Percentiles rank a stretch among this genome's conserved stretches.
Conservation (phyloP, 2,888 invertebrate genomes). For the Salticus scenicus region DNA sequence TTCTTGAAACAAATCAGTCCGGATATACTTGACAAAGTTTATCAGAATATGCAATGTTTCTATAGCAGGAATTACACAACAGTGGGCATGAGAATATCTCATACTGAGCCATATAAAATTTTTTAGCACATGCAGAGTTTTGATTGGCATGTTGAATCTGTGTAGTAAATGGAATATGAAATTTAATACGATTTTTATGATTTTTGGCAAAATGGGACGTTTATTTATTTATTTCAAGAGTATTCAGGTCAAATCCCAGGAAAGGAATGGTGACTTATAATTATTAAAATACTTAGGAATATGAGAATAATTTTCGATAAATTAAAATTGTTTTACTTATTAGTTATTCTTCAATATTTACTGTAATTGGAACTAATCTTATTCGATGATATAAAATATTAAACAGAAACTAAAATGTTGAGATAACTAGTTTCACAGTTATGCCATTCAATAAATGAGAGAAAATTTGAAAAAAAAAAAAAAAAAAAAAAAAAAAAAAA, state of each 20-base stretch:
- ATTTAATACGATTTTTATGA: conserved; percentile 13
- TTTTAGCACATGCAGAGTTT: neutral
- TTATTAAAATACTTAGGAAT: neutral
- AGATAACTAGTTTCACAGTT: too few relatives aligned
- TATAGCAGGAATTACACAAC: neutral
- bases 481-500: too few relatives aligned
- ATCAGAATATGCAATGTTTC: neutral
- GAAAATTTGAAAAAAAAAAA: too few relatives aligned
- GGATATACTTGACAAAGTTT: neutral
- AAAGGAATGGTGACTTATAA: neutral
- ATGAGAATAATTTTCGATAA: too few relatives aligned
- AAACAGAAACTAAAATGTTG: too few relatives aligned
- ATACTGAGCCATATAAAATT: neutral
- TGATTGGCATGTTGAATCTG: neutral
- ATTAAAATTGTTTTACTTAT: too few relatives aligned
- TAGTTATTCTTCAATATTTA: too few relatives aligned
- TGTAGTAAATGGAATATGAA: neutral
- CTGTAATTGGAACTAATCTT: too few relatives aligned
- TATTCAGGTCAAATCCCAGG: conserved; percentile 34
- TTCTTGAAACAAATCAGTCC: neutral
- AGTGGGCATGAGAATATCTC: neutral
- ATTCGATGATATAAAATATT: too few relatives aligned
- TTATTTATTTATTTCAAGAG: conserved; percentile 17
- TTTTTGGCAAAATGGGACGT: conserved; percentile 31
- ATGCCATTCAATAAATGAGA: too few relatives aligned